Conservation (phyloP, 2,113 vertebrate species). For the Plecotus auritus region DNA sequence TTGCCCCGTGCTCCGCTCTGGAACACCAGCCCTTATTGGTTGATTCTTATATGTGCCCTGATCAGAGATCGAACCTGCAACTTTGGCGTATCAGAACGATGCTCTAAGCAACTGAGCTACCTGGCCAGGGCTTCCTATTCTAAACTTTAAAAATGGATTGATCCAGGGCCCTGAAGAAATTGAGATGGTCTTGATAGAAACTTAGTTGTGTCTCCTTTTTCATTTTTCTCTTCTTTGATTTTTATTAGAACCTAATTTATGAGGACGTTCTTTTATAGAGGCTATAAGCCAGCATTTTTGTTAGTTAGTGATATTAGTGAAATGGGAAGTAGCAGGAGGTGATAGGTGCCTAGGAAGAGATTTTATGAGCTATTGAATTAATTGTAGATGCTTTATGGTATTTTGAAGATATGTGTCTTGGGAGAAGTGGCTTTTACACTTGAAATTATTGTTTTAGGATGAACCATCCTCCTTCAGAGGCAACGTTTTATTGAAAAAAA, state of each 20-base stretch:
- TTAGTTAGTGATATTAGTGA: not conserved
- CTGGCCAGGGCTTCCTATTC: not conserved
- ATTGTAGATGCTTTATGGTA: not conserved
- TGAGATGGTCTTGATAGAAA: not conserved
- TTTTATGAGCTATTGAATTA: not conserved
- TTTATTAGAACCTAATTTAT: not conserved
- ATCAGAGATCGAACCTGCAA: too few species aligned
- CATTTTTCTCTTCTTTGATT: not conserved
- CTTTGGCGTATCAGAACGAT: too few species aligned
- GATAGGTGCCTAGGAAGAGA: not conserved
- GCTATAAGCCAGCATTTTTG: not conserved
- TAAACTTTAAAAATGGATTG: conserved; percentile 17
- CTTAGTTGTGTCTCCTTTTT: not conserved
- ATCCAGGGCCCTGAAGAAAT: not conserved
- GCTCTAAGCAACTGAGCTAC: too few species aligned
- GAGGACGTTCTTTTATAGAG: not conserved
- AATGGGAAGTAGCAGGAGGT: not conserved
- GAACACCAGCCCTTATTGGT: too few species aligned
- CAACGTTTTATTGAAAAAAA: not conserved
- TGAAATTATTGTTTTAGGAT: conserved; percentile 12
- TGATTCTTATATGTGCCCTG: too few species aligned
- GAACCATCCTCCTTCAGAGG: not conserved
- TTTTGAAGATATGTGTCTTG: not conserved
- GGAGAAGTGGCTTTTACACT: not conserved
- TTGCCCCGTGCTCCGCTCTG: too few species aligned